Base-by-base conservation (phyloP, 1,140 invertebrate species). In the Olivierus martensii region DNA sequence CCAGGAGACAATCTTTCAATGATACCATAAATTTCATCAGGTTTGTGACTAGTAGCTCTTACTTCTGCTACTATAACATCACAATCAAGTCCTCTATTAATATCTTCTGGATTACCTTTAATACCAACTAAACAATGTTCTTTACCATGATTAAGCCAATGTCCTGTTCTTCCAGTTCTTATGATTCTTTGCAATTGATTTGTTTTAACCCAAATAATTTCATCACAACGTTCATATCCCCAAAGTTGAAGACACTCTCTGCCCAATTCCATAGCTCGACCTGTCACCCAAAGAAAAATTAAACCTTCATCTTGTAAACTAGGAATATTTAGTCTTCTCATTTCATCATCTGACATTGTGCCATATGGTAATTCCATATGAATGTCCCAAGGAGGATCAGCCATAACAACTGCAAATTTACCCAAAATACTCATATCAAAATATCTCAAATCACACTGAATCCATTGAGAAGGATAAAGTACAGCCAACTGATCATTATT, bases 271-370 rank as follows among this genome's bases (percentile, higher is more conserved):
- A 98, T 98, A 0, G 93, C 93, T 65, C 92, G 81, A 41, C 93
- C 93, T 15, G 93, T 98, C 0, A 98, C 94, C 93, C 93, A 98
- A 0, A 97, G 74, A 69, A 98, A 98, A 49, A 98, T 86, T 10
- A 96, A 77, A 2, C 93, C 93, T 64, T 94, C 89, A 66, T 96
- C 92, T 71, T 97, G 93, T 47, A 97, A 71, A 18, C 84, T 80
- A 2, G 82, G 83, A 51, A 95, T 84, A 22, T 89, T 88, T 35
- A 98, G 70, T 49, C 91, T 87, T 58, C 92, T 78, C 93, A 98
- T 98, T 72, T 98, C 94, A 68, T 96, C 91, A 68, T 98, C 93
- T 0, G 88, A 92, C 88, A 98, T 92, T 2, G 93, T 98, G n/a
- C 94, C 93, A 66, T 98, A 98, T 0, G 93, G 93, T 38, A 97